Evolutionary conservation across 2,113 vertebrate genomes (phyloP), one percentile per base, ranked within the genome.

Genomic region (Colossoma macropomum): DNA sequence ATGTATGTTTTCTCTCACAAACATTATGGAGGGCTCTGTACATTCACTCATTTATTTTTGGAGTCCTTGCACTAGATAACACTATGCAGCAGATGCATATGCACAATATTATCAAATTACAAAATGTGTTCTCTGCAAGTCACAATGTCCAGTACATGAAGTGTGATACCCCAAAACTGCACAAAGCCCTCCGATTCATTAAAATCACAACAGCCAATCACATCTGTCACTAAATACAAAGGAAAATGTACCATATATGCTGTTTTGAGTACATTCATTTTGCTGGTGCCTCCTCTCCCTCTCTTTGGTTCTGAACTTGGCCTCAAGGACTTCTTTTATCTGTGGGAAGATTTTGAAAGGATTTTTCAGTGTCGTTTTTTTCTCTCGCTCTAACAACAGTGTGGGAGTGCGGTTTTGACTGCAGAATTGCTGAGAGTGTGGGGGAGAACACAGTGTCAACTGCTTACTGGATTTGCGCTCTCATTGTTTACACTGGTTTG

Each of bases 301-400:
- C n/a, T 50, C 45, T 52, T 52, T 45, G 23, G n/a, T 72, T 72
- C 70, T 72, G 38, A 72, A 27, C 23, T 25, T 50, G 45, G 71
- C 71, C 41, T 52, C 25, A 28, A 50, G 71, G 71, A 73, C 71
- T 52, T 71, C 21, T 45, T 73, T 73, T 16, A 72, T 72, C 38
- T 73, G 48, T 52, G 71, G 45, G 48, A 52, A 73, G 71, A 73
- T 52, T 28, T 52, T 52, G 25, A 73, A 73, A 73, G 71, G 71
- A 73, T 52, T 52, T 16, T 73, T 73, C 70, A 72, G 66, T 72
- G 38, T 30, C 10, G 17, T 34, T 16, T 12, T 69, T 69, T 72
- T 73, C 71, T 52, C 38, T 73, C 25, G 52, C 71, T 52, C 15
- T 73, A 28, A 52, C 11, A 50, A 27, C 25, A 73, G 71, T 52